Evolutionary conservation across 2,113 vertebrate genomes (phyloP).

Genomic region (Clupea harengus): DNA sequence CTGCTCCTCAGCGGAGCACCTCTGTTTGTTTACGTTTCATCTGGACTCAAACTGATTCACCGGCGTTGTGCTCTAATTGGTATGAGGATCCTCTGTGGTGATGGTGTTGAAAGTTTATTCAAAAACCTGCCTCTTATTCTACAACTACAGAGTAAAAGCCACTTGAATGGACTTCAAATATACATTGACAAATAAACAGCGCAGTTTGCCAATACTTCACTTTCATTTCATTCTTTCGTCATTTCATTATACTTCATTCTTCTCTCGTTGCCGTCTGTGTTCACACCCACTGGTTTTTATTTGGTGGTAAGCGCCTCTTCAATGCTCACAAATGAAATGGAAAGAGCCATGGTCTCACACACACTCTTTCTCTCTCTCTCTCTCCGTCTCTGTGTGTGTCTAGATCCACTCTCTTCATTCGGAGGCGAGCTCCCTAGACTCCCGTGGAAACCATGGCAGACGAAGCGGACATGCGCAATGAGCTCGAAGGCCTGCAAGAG

Average conservation of each 20-base stretch:
- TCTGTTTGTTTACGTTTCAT: neutral
- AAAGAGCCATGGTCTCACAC: neutral
- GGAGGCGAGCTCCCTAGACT: constrained; percentile 58
- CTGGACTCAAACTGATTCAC: neutral
- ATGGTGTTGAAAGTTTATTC: neutral
- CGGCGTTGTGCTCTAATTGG: neutral
- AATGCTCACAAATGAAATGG: neutral
- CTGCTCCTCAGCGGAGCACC: too few relatives aligned
- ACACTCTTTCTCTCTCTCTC: neutral
- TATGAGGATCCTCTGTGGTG: neutral
- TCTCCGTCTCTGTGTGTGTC: neutral
- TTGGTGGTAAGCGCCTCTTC: neutral
- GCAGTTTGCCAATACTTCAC: too few relatives aligned
- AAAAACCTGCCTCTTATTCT: neutral
- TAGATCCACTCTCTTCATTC: constrained; percentile 28
- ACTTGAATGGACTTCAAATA: too few relatives aligned
- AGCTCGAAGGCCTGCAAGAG: constrained; percentile 94
- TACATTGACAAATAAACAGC: too few relatives aligned
- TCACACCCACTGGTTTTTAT: neutral
- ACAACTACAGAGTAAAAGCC: neutral
- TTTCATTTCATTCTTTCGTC: too few relatives aligned
- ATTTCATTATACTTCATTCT: too few relatives aligned
- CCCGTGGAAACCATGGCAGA: constrained; percentile 82
- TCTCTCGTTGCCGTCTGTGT: neutral
- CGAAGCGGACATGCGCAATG: constrained; percentile 96